Evolutionary conservation across 2,888 invertebrate species (phyloP), one percentile per base, ranked within the genome.

Genomic region (Salticus scenicus): DNA sequence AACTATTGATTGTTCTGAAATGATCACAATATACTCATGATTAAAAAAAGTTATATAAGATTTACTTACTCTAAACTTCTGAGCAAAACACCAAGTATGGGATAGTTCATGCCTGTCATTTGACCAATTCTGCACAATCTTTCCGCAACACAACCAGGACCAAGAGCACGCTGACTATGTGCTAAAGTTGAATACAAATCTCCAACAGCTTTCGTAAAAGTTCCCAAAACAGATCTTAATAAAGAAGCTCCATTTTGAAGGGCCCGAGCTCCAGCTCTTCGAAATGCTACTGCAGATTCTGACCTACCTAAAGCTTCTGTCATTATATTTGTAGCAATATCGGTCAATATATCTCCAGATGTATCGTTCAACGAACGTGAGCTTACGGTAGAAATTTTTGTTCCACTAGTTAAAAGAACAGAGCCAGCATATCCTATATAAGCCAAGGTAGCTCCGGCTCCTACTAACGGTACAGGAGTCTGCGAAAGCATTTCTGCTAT

Each of bases 41-140:
- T 37, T 37, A 8, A 37, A n/a, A n/a, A n/a, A n/a, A n/a, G n/a
- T n/a, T n/a, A n/a, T n/a, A n/a, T n/a, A n/a, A n/a, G n/a, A n/a
- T n/a, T 20, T n/a, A 74, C 78, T 75, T 72, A 85, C 84, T 75
- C 74, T 14, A 85, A 57, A 17, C 64, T 85, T 37, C 84, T 37
- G n/a, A 85, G 64, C 7, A 79, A 20, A 2, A 78, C 63, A 24
- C 84, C 74, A 17, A 85, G 17, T 14, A 69, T 33, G 20, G 84
- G 84, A 2, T 72, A 20, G n/a, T 70, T 69, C 31, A 74, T 30
- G 10, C 74, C 57, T 0, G 84, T 79, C 20, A 85, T 67, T 27
- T 85, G 84, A 20, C 84, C 84, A 0, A 79, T 67, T 37, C 37
- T 41, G 63, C 84, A 85, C 74, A 85, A 74, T 5, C 37, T 51